Evolutionary conservation across 2,888 invertebrate species (phyloP), one percentile per base, ranked within the genome.

Genomic region (Cheilosia soror): DNA sequence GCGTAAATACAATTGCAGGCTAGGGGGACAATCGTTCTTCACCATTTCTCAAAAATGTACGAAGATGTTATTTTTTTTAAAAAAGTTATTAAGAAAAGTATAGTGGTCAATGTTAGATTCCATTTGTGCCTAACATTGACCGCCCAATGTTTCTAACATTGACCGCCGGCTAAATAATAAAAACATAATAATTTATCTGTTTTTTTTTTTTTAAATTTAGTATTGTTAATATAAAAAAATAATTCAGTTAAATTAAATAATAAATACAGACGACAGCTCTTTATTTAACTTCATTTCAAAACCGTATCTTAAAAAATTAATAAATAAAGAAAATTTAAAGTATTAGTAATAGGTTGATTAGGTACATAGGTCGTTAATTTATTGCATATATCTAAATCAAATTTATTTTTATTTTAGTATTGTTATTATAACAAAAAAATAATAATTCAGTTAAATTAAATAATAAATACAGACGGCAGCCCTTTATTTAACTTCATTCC

Each of bases 121-220:
- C 37, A 57, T 40, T 53, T 53, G 29, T 53, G 4, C 53, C 53
- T 53, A 53, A 53, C 53, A 53, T 53, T 53, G 53, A 53, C 53
- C 53, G 27, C 27, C 27, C 27, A 29, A 20, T 49, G 49, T 49
- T 49, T 15, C 33, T 27, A 57, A 57, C 31, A 57, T 57, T 57
- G 37, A 57, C 31, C 20, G 15, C 7, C 57, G 7, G 27, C 15
- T 11, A 49, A 33, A 57, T 37, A 57, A 57, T 27, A 33, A 15
- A 57, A 53, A 53, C 53, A 29, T 27, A 29, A 13, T 31, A 13
- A 4, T 13, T 58, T 58, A 20, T 15, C 9, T 42, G 42, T 42
- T 42, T 42, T 4, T 57, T 4, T 57, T 20, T n/a, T 29, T 49
- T 20, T 51, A 25, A 25, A 31, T 55, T 55, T n/a, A 55, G 31